These are phyloP conservation scores for Drepanosiphum platanoidis DNA, from an alignment of 2,888 invertebrate genomes.

Conservation along the genomic window DNA sequence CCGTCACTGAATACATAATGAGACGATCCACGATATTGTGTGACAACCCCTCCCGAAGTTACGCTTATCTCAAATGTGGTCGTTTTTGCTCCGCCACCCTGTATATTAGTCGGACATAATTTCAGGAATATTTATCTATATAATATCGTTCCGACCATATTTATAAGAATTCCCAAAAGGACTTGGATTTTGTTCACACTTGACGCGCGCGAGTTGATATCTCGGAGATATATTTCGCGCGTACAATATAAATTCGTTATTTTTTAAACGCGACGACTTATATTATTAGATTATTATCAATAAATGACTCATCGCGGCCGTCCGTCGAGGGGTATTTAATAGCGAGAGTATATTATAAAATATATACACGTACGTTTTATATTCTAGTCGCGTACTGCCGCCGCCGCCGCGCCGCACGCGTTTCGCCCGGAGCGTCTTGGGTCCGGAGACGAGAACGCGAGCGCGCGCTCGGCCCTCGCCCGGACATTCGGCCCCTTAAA, in stretches of 20 bases:
- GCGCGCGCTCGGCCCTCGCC: background rate
- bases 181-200: too few species aligned
- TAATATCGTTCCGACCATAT: too few species aligned
- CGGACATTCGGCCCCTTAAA: background rate
- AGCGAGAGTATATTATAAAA: background rate
- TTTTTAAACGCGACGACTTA: slow-evolving; percentile 5
- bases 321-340: slow-evolving; percentile 30
- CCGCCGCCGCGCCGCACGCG: background rate
- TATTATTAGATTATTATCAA: too few species aligned
- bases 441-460: background rate
- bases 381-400: slow-evolving; percentile 50
- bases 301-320: slow-evolving; percentile 37
- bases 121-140: too few species aligned
- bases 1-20: too few species aligned
- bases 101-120: too few species aligned
- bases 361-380: background rate
- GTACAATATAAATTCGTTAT: slow-evolving; percentile 8
- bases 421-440: slow-evolving; percentile 50
- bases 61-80: too few species aligned
- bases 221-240: background rate
- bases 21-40: too few species aligned
- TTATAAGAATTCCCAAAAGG: too few species aligned
- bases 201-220: too few species aligned
- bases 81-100: too few species aligned
- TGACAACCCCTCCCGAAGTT: too few species aligned